Conservation (phyloP, 2,113 vertebrate genomes). For the Erythrocercus mccallii region DNA sequence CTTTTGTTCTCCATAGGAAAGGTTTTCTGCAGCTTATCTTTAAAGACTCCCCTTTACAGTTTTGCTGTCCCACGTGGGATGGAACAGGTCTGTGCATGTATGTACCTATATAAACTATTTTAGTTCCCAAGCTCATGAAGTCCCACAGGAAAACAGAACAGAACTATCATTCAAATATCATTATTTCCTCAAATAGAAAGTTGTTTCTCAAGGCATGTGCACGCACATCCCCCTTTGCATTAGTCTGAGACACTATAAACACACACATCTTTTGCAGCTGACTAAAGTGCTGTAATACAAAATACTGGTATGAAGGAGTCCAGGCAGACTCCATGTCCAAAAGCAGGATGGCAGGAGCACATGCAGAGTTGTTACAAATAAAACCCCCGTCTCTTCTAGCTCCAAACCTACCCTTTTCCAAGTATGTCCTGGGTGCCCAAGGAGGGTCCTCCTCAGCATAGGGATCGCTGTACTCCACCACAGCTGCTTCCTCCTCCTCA, state of each 20-base stretch:
- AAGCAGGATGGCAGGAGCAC: not conserved
- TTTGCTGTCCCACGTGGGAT: not conserved
- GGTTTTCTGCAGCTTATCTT: not conserved
- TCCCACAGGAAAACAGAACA: not conserved
- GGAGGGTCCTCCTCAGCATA: conserved; percentile 98
- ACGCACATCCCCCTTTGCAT: fast-evolving
- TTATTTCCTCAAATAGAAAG: not conserved
- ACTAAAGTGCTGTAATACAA: not conserved
- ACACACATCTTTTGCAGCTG: not conserved
- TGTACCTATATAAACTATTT: not conserved
- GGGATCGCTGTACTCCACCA: conserved; percentile 98
- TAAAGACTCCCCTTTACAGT: not conserved
- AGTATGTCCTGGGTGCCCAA: conserved; percentile 91
- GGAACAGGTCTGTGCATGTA: not conserved
- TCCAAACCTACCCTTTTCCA: conserved; percentile 86
- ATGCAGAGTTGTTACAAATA: not conserved
- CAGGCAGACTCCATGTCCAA: not conserved
- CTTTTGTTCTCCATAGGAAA: not conserved
- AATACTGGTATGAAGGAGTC: not conserved
- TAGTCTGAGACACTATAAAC: not conserved
- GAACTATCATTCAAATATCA: not conserved
- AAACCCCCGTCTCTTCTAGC: not conserved
- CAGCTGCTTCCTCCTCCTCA: conserved; percentile 95
- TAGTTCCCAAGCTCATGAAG: not conserved
- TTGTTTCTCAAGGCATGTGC: not conserved